These are phyloP conservation scores for Epizoanthus rinbou DNA, from an alignment of 92 coral and sea anemone genomes.

Conservation along the genomic window DNA sequence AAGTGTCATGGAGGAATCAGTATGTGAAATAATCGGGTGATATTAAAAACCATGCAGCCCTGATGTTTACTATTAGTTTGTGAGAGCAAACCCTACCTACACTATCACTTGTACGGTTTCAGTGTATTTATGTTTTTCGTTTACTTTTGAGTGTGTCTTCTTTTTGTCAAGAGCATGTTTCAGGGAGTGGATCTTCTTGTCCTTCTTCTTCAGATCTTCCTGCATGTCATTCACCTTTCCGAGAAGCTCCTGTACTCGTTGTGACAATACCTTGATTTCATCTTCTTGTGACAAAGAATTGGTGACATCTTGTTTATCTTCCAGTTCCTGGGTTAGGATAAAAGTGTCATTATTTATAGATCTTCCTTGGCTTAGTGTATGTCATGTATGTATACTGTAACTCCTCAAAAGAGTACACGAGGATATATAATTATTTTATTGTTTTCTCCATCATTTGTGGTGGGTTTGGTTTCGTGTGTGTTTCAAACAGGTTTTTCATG, in stretches of 20 bases:
- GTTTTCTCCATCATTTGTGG: too few species aligned
- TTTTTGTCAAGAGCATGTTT: conserved; percentile 78
- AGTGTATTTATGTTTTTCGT: conserved; percentile 52
- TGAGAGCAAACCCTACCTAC: conserved; percentile 2
- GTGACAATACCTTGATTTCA: conserved; percentile 61
- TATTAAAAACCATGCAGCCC: not conserved
- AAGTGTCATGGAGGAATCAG: too few species aligned
- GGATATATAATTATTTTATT: too few species aligned
- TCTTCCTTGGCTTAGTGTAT: not conserved
- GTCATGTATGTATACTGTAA: too few species aligned
- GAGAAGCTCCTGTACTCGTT: conserved; percentile 69
- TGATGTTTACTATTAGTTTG: too few species aligned
- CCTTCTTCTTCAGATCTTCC: conserved; percentile 69
- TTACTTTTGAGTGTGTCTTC: conserved; percentile 44
- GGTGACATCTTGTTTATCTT: conserved; percentile 32
- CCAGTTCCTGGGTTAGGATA: conserved; percentile 36
- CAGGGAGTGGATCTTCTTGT: conserved; percentile 64
- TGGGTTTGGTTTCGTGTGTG: too few species aligned
- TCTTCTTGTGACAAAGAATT: conserved; percentile 22
- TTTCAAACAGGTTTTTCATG: too few species aligned
- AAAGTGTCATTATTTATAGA: not conserved
- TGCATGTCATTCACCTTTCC: conserved; percentile 76
- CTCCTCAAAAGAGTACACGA: too few species aligned
- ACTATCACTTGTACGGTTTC: conserved; percentile 65
- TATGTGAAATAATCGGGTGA: too few species aligned